Percentiles rank a stretch among this genome's conserved stretches.
Conservation (phyloP, 2,888 invertebrate species). For the Cancer borealis region DNA sequence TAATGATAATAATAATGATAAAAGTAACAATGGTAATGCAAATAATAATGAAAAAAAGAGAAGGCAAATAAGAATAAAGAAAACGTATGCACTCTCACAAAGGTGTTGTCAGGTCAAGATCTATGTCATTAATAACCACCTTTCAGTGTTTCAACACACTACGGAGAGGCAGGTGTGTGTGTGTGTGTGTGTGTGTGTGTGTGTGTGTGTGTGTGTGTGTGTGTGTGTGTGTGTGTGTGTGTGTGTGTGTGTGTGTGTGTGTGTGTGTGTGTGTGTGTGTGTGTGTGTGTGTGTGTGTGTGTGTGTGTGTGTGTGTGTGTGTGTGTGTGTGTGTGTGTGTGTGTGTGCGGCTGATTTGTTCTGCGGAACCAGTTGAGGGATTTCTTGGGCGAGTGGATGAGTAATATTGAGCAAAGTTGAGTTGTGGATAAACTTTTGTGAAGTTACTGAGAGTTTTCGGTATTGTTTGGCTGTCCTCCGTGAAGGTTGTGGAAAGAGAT, state of each 20-base stretch:
- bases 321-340: slow-evolving; percentile 9
- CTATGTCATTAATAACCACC: no score
- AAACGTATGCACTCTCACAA: not conserved
- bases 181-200: slow-evolving; percentile 51
- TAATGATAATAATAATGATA: no score
- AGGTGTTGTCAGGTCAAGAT: no score
- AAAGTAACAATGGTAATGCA: not conserved
- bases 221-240: slow-evolving; percentile 50
- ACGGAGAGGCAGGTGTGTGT: not conserved
- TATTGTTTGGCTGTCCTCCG: not conserved
- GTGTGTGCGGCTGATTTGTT: not conserved
- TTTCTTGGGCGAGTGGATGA: not conserved
- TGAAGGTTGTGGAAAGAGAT: not conserved
- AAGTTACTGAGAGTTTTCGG: not conserved
- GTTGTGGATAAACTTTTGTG: not conserved
- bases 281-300: slow-evolving; percentile 50
- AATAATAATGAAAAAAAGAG: not conserved
- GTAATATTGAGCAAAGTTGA: not conserved
- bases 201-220: slow-evolving; percentile 51
- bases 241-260: slow-evolving; percentile 51
- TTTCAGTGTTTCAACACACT: no score
- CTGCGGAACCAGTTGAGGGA: not conserved
- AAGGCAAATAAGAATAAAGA: not conserved
- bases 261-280: slow-evolving; percentile 51
- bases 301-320: slow-evolving; percentile 49